These are phyloP conservation scores for Chironomus striatipennis DNA, from an alignment of 1,140 invertebrate genomes.

Conservation along the genomic window DNA sequence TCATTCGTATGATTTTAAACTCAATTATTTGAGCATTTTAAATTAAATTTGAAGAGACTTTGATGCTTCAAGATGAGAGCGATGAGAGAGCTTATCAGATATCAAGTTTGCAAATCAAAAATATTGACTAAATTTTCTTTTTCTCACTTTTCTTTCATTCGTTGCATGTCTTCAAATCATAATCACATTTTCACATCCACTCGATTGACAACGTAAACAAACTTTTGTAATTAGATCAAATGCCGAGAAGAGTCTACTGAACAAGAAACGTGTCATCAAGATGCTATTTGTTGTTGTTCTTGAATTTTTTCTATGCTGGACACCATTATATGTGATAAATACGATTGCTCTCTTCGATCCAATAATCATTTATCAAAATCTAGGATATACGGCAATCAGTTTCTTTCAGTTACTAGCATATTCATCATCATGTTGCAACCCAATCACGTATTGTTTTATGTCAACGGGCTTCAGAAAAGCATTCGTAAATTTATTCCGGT, in stretches of 20 bases:
- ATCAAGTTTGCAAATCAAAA: background rate
- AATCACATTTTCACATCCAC: background rate
- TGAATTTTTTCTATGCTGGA: conserved; percentile 92
- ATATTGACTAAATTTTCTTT: conserved; percentile 17
- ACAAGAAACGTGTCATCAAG: conserved; percentile 61
- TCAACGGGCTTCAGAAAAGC: conserved; percentile 77
- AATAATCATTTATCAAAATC: conserved; percentile 53
- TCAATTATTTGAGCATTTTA: too few species aligned
- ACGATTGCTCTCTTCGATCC: conserved; percentile 65
- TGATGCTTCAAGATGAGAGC: background rate
- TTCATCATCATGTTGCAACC: conserved; percentile 81
- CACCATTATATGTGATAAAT: conserved; percentile 78
- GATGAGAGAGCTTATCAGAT: background rate
- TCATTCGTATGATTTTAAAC: too few species aligned
- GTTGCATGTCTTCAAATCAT: too few species aligned
- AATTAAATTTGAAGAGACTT: too few species aligned
- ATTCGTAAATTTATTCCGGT: conserved; percentile 64
- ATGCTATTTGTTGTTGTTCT: conserved; percentile 88
- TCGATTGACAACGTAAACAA: background rate
- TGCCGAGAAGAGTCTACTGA: conserved; percentile 42
- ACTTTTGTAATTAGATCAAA: conserved; percentile 36
- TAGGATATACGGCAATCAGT: conserved; percentile 65
- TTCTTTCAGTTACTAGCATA: conserved; percentile 78
- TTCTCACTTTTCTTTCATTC: conserved; percentile 24
- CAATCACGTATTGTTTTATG: conserved; percentile 93